Evolutionary conservation across 2,113 vertebrate species (phyloP), one percentile per base, ranked within the genome.

Genomic region (Oncorhynchus kisutch): DNA sequence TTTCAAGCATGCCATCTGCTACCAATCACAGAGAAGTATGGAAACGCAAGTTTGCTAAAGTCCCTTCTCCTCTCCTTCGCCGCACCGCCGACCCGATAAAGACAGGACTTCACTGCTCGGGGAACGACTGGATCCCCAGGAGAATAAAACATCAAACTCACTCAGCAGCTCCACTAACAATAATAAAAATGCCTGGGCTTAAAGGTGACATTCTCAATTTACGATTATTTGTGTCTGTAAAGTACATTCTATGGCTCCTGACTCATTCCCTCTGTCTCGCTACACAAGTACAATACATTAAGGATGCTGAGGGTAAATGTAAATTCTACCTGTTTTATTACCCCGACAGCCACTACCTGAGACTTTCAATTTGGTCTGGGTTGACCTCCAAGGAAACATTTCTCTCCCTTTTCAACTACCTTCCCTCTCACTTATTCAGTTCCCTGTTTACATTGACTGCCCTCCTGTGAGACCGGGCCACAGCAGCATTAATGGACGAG

Each of bases 141-240:
- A 96, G 96, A 96, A 96, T 95, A 95, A 96, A 96, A 94, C 96
- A 97, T 96, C 96, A 96, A 95, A 95, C 95, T 94, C 96, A 95
- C 95, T 97, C 95, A 95, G 95, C 95, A 96, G 94, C 95, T 95
- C 94, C 94, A 95, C 96, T 96, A 97, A 97, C 96, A 96, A 97
- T 96, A 98, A 97, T 98, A 99, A 99, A 98, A 99, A 97, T 95
- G 96, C 95, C 95, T 94, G 85, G 94, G 96, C 96, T 96, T 97
- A 98, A 98, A 98, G 97, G 97, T 99, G 97, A 99, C 97, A 98
- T 97, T 96, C 95, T 94, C 94, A 98, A 99, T 99, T 98, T 99
- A 99, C 95, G 96, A 97, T 97, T 98, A 97, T 98, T 99, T 97
- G 96, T 97, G 97, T 96, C 97, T 97, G 97, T 98, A 98, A 98